A percentile compares a stretch with the other conserved stretches of the same genome.
These are phyloP conservation scores for Atta texana DNA, from an alignment of 1,140 invertebrate genomes.

Conservation along the genomic window DNA sequence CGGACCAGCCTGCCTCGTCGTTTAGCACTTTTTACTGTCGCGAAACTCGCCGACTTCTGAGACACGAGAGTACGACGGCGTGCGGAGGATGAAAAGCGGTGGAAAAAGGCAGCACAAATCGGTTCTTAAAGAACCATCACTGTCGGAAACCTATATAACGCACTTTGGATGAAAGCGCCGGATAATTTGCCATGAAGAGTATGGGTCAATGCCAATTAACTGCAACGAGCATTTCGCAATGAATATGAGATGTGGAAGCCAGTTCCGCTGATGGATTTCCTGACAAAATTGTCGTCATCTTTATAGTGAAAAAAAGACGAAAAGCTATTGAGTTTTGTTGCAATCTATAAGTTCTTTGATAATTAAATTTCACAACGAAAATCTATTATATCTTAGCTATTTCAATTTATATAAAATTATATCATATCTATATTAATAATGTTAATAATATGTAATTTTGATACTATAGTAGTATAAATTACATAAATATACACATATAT, in stretches of 20 bases:
- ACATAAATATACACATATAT: not conserved
- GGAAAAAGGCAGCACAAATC: slow-evolving; percentile 17
- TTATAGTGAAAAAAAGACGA: not conserved
- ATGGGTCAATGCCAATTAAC: not conserved
- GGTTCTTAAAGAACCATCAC: slow-evolving; percentile 1
- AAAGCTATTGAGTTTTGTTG: not conserved
- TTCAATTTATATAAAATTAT: not conserved
- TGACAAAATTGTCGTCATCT: not conserved
- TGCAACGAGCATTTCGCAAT: not conserved
- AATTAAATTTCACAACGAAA: not conserved
- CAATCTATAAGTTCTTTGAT: not conserved
- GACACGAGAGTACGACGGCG: slow-evolving; percentile 6
- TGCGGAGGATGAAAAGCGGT: not conserved
- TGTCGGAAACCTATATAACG: not conserved
- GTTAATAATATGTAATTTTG: not conserved
- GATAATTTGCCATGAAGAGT: slow-evolving; percentile 5
- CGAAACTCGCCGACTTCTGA: slow-evolving; percentile 59
- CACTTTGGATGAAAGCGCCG: slow-evolving; percentile 1
- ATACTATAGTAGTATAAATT: not conserved
- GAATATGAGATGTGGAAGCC: not conserved
- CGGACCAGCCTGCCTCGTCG: slow-evolving; percentile 62
- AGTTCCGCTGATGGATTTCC: not conserved
- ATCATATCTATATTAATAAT: too few relatives aligned
- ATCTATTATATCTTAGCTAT: not conserved
- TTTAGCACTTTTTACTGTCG: slow-evolving; percentile 66